A percentile compares a stretch with the other conserved stretches of the same genome.
Conservation (phyloP, 2,797 vertebrate species). For the Platalea minor region DNA sequence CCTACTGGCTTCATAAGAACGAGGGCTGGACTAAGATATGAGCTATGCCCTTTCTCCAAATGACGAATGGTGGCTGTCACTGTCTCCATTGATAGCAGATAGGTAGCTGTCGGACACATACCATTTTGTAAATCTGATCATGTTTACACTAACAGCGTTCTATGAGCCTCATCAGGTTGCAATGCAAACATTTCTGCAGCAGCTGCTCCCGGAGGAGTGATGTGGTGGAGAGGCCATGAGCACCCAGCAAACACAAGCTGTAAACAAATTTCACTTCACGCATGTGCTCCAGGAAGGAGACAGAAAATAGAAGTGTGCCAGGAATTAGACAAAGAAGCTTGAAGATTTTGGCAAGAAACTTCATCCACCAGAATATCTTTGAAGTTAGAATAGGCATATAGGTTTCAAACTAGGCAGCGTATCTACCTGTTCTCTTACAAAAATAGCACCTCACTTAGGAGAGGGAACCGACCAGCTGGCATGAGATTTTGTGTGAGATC, state of each 20-base stretch:
- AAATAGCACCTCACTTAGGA: neutral
- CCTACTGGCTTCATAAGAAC: neutral
- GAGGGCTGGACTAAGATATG: neutral
- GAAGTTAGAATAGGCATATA: neutral
- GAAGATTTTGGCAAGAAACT: neutral
- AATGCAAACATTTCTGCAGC: neutral
- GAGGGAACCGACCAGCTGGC: neutral
- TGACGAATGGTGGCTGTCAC: neutral
- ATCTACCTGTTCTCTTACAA: neutral
- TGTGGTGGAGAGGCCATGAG: neutral
- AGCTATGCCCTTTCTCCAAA: neutral
- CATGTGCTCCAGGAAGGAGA: neutral
- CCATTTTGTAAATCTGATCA: neutral
- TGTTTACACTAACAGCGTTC: neutral
- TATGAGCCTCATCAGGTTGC: neutral
- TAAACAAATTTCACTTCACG: neutral
- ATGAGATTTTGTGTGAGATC: neutral
- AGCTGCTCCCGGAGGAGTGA: neutral
- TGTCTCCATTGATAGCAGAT: neutral
- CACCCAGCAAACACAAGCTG: neutral
- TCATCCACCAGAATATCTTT: neutral
- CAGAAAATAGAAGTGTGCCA: neutral
- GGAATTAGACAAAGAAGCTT: neutral
- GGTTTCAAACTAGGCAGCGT: neutral
- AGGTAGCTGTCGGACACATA: neutral